Conservation (phyloP, 2,113 vertebrate species). For the Myodes glareolus region DNA sequence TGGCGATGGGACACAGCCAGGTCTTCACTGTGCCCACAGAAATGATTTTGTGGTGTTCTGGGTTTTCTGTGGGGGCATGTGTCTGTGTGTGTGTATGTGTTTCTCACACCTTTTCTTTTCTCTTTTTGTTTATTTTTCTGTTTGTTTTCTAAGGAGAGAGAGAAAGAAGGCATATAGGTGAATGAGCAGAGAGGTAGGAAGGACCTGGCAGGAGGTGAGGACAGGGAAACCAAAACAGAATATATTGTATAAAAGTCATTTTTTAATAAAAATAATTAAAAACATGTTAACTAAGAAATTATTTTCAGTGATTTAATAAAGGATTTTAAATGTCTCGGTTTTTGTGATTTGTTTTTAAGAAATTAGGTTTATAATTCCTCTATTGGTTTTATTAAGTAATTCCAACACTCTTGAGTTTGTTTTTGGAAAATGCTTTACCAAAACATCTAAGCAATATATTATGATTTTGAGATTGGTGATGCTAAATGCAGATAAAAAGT, state of each 20-base stretch:
- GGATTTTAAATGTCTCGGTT: neutral
- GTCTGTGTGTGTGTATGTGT: neutral
- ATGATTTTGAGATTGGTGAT: neutral
- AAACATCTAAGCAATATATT: conserved; percentile 21
- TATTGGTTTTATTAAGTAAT: conserved; percentile 21
- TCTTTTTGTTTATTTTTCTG: neutral
- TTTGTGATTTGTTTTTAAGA: neutral
- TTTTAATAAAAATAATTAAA: neutral
- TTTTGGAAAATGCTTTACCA: conserved; percentile 41
- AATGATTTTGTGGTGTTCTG: neutral
- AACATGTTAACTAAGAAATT: neutral
- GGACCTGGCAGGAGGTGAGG: neutral
- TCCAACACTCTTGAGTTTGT: neutral
- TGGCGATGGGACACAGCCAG: neutral
- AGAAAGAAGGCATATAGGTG: neutral
- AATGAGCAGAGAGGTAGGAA: neutral
- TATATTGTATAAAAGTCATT: neutral
- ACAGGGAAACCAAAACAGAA: neutral
- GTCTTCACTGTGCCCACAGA: neutral
- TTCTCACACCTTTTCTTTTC: neutral
- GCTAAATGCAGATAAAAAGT: neutral
- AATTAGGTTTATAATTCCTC: neutral
- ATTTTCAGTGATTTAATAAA: neutral
- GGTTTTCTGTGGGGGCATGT: neutral
- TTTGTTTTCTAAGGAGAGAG: neutral